Base-by-base conservation (phyloP, 64 coral and sea anemone species). In the Montipora sp. region DNA sequence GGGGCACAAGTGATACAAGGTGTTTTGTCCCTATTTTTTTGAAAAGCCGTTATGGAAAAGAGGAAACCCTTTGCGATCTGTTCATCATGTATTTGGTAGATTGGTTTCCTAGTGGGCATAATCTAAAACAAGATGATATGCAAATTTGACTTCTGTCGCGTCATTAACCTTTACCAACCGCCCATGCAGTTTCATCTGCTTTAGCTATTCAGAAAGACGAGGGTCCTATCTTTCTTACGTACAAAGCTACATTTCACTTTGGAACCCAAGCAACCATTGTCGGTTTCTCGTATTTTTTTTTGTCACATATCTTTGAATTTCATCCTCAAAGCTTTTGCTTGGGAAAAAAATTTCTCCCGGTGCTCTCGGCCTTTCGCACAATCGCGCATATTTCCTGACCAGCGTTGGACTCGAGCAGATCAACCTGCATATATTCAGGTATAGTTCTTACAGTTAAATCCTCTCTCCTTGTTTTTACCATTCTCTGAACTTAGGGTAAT, bases 81-180 rank as follows among this genome's bases (percentile, higher is more conserved):
- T 70, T 7, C 36, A 46, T 70, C 46, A 71, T 71, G 8, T n/a
- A 71, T 45, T 19, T 22, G 68, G 10, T 7, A 16, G 45, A 48
- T 3, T 9, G 82, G 61, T 46, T 51, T 50, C 82, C 61, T 48
- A 8, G 19, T 69, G 82, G 3, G 75, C 15, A 70, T 7, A 65
- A 82, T 24, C 1, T 84, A 7, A 84, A 70, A 84, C 46, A 47
- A 85, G 1, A 71, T 11, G 14, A n/a, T 71, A 85, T 85, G 82
- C 65, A 85, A 85, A 85, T 71, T 12, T 71, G 2, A 3, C 19
- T 11, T 77, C 16, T 50, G 16, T 45, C 45, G 47, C 47, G 24
- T 24, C 61, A 48, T 49, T 51, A 8, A 49, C 7, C 3, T 23
- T 67, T 66, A 71, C 19, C 61, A 50, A 46, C 23, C 0, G 1